A percentile compares a stretch with the other conserved stretches of the same genome.
phyloP scores from a whole-genome alignment of 2,113 vertebrate species.

The Sciurus niger region DNA sequence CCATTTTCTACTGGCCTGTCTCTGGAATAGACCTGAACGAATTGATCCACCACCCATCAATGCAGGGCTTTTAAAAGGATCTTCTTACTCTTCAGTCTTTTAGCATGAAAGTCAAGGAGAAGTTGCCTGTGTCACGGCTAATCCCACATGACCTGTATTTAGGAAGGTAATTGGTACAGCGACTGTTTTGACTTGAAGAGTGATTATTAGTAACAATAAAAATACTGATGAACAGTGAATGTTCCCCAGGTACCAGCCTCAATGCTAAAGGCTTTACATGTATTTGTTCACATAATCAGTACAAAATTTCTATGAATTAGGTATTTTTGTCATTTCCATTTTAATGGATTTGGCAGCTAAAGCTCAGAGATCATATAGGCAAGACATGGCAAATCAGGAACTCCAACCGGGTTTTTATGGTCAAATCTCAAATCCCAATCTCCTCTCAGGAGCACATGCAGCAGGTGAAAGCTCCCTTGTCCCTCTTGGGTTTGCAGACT shows the following conservation, averaged over 20 bases:
- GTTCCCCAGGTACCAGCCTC: neutral
- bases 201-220: conserved; percentile 22
- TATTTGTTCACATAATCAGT: neutral
- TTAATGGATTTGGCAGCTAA: neutral
- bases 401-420: neutral
- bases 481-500: neutral
- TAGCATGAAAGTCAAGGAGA: conserved; percentile 14
- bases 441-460: neutral
- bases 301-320: neutral
- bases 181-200: neutral
- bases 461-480: neutral
- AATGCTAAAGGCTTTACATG: neutral
- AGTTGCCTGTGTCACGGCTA: neutral
- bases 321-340: neutral
- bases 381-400: neutral
- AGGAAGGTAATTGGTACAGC: neutral
- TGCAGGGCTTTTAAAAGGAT: conserved; percentile 54
- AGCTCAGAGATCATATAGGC: neutral
- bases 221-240: neutral
- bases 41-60: neutral
- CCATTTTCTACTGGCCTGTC: neutral
- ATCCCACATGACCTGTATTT: neutral
- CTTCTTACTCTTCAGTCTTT: conserved; percentile 20
- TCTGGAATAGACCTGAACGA: neutral
- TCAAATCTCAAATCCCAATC: neutral